phyloP scores from a whole-genome alignment of 2,888 invertebrate genomes.

The Aspidiotus rigidus region DNA sequence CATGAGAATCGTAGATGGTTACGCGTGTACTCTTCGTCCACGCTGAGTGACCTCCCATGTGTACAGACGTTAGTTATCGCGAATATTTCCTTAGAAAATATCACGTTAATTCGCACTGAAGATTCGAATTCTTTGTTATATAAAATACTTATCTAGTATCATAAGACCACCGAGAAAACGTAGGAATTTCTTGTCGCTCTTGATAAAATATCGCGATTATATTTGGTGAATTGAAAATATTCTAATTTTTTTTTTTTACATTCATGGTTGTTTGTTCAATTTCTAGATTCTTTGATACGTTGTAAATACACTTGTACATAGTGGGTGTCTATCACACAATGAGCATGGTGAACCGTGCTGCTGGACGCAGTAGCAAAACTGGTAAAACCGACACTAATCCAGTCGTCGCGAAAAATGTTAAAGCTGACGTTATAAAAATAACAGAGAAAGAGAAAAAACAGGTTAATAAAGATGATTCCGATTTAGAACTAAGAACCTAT shows the following conservation, averaged over 20 bases:
- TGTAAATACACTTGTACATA: slow-evolving; percentile 34
- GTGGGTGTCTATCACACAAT: slow-evolving; percentile 32
- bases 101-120: no score
- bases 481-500: not conserved
- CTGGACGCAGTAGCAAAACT: slow-evolving; percentile 30
- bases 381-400: slow-evolving; percentile 20
- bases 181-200: no score
- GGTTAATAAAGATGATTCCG: slow-evolving; percentile 1
- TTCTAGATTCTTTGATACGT: slow-evolving; percentile 5
- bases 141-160: not conserved
- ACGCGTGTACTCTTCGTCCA: no score
- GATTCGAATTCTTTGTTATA: not conserved
- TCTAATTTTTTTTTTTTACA: not conserved
- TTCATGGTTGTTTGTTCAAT: slow-evolving; percentile 15
- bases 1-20: no score
- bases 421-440: slow-evolving; percentile 21
- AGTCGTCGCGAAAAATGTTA: slow-evolving; percentile 9
- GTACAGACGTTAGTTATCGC: no score
- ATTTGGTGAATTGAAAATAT: not conserved
- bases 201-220: not conserved
- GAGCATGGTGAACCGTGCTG: slow-evolving; percentile 31
- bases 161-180: no score
- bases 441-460: slow-evolving; percentile 30
- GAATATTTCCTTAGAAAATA: no score
- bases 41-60: no score